Evolutionary conservation across 2,888 invertebrate species (phyloP).

Genomic region (Macrosiphum euphorbiae): DNA sequence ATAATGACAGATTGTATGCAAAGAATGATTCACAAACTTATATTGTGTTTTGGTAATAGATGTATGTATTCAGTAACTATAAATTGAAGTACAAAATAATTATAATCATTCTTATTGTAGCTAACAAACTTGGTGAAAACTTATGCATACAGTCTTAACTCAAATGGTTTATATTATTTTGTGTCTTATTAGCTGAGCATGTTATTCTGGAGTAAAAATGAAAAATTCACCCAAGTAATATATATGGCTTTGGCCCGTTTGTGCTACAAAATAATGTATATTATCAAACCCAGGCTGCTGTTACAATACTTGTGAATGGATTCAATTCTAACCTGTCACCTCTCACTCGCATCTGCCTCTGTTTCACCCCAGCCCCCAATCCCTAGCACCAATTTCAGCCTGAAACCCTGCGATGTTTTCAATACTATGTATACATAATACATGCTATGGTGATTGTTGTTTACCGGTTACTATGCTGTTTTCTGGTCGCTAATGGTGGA

Average conservation of each 20-base stretch:
- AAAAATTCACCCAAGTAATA: constrained; percentile 36
- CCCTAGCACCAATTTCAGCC: constrained; percentile 59
- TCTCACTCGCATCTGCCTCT: constrained; percentile 62
- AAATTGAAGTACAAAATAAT: constrained; percentile 27
- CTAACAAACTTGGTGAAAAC: constrained; percentile 31
- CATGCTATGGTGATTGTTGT: constrained; percentile 62
- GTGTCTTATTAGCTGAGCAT: constrained; percentile 59
- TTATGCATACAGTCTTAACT: constrained; percentile 54
- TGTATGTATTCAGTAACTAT: constrained; percentile 12
- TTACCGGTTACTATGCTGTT: constrained; percentile 64
- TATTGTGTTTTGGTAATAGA: constrained; percentile 26
- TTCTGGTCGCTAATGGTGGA: constrained; percentile 62
- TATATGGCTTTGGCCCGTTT: constrained; percentile 47
- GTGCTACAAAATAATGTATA: constrained; percentile 53
- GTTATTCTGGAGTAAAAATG: constrained; percentile 48
- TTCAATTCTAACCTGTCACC: constrained; percentile 62
- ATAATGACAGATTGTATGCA: constrained; percentile 35
- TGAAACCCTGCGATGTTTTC: constrained; percentile 60
- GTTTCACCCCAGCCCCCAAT: constrained; percentile 35
- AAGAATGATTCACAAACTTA: constrained; percentile 19
- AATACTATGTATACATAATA: constrained; percentile 53
- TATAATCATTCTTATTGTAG: constrained; percentile 18
- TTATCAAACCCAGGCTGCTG: constrained; percentile 44
- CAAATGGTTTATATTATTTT: constrained; percentile 36
- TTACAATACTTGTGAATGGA: constrained; percentile 59